Conservation (phyloP, 2,888 invertebrate species). For the Calephelis perditalis region DNA sequence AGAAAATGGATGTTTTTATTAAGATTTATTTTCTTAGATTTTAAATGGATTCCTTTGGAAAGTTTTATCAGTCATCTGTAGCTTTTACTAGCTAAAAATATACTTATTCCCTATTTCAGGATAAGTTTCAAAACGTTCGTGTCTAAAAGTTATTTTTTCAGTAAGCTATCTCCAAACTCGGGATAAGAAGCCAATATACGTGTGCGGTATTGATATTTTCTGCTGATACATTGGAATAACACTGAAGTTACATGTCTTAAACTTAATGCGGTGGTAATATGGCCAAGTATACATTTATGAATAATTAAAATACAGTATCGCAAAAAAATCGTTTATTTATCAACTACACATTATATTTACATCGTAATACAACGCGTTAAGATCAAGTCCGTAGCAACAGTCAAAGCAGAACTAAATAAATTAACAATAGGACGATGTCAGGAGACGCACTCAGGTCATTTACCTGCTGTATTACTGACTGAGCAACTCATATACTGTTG, state of each 20-base stretch:
- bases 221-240: neutral
- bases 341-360: slow-evolving; percentile 66
- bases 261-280: slow-evolving; percentile 18
- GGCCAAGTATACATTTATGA: too few species aligned
- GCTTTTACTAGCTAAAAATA: too few species aligned
- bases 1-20: too few species aligned
- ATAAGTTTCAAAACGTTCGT: too few species aligned
- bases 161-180: too few species aligned
- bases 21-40: too few species aligned
- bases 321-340: slow-evolving; percentile 69
- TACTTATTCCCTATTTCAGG: too few species aligned
- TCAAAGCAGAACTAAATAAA: slow-evolving; percentile 68
- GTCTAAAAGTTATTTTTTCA: too few species aligned
- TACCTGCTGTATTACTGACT: slow-evolving; percentile 25
- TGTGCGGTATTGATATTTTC: neutral
- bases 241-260: slow-evolving; percentile 12
- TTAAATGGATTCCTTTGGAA: too few species aligned
- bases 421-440: slow-evolving; percentile 47
- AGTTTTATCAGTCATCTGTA: too few species aligned
- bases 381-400: slow-evolving; percentile 75
- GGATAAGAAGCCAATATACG: too few species aligned
- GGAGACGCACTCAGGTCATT: slow-evolving; percentile 43
- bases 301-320: slow-evolving; percentile 37
- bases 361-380: slow-evolving; percentile 71
- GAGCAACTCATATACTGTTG: slow-evolving; percentile 14